These are phyloP conservation scores for Lasiurus cinereus DNA, from an alignment of 2,113 vertebrate genomes.

Conservation along the genomic window DNA sequence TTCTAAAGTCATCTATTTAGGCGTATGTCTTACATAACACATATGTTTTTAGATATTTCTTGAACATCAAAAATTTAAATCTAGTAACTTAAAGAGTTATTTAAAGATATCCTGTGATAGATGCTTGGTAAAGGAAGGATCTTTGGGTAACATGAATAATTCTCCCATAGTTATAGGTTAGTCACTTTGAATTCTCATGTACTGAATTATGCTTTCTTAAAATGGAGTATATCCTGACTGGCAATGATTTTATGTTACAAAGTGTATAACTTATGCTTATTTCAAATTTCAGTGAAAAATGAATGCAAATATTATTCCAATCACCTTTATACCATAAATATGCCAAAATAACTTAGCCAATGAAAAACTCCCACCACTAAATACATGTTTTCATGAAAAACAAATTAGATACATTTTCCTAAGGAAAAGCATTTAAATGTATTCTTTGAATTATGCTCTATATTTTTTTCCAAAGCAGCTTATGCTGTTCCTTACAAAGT, in stretches of 20 bases:
- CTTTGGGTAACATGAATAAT: slow-evolving; percentile 76
- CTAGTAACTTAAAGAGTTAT: slow-evolving; percentile 71
- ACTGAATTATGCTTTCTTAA: slow-evolving; percentile 72
- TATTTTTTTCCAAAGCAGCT: slow-evolving; percentile 72
- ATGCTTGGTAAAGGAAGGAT: slow-evolving; percentile 73
- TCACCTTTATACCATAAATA: slow-evolving; percentile 82
- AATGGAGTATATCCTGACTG: slow-evolving; percentile 69
- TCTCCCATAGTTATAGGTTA: slow-evolving; percentile 70
- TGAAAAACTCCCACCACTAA: slow-evolving; percentile 70
- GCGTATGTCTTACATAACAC: neutral
- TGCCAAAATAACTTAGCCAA: slow-evolving; percentile 78
- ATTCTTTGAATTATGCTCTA: slow-evolving; percentile 77
- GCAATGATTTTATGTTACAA: slow-evolving; percentile 75
- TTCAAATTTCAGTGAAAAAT: slow-evolving; percentile 78
- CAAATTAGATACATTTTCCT: slow-evolving; percentile 82
- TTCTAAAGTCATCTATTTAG: slow-evolving; percentile 51
- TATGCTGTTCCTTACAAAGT: slow-evolving; percentile 80
- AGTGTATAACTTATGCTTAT: slow-evolving; percentile 73
- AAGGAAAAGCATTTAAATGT: slow-evolving; percentile 79
- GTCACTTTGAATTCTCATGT: slow-evolving; percentile 81
- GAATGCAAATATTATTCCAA: slow-evolving; percentile 82
- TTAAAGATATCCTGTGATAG: slow-evolving; percentile 76
- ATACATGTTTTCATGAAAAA: slow-evolving; percentile 82
- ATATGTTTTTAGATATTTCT: slow-evolving; percentile 44
- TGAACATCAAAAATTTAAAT: slow-evolving; percentile 67